These are phyloP conservation scores for Loxodonta africana DNA, from an alignment of 2,113 vertebrate species.

Conservation along the genomic window DNA sequence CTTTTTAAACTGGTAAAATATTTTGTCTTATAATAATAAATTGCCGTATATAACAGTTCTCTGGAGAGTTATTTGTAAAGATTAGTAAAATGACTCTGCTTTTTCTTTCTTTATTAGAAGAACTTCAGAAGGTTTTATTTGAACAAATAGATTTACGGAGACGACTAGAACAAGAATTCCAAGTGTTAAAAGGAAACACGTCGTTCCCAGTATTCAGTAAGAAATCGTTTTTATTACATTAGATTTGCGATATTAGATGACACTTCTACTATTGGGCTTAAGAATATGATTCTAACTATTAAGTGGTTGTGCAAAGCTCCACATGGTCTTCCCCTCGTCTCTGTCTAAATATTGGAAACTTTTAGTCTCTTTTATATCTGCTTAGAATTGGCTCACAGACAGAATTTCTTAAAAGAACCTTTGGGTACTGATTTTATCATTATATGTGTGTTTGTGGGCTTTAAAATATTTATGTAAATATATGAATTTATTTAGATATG, in stretches of 20 bases:
- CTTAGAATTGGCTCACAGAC: slow-evolving; percentile 45
- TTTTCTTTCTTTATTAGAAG: slow-evolving; percentile 91
- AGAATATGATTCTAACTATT: neutral
- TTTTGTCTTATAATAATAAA: slow-evolving; percentile 90
- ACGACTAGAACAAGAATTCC: slow-evolving; percentile 98
- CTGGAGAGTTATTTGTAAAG: slow-evolving; percentile 88
- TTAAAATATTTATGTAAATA: slow-evolving; percentile 45
- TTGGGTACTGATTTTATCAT: neutral
- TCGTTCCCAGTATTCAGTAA: slow-evolving; percentile 99
- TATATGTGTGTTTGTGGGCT: neutral
- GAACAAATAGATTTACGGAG: slow-evolving; percentile 98
- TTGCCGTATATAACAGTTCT: slow-evolving; percentile 84
- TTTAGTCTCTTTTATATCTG: neutral
- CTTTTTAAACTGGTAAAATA: slow-evolving; percentile 88
- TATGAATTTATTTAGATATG: neutral
- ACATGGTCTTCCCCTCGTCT: neutral
- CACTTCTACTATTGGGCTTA: slow-evolving; percentile 35
- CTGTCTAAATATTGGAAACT: slow-evolving; percentile 12
- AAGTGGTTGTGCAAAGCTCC: neutral
- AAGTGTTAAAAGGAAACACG: slow-evolving; percentile 96
- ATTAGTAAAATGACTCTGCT: slow-evolving; percentile 85
- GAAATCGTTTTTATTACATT: slow-evolving; percentile 82
- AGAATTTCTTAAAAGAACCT: slow-evolving; percentile 47
- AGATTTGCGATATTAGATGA: neutral
- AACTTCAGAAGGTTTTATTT: slow-evolving; percentile 99